Conservation (phyloP, 1,140 invertebrate genomes). For the Hyles euphorbiae region DNA sequence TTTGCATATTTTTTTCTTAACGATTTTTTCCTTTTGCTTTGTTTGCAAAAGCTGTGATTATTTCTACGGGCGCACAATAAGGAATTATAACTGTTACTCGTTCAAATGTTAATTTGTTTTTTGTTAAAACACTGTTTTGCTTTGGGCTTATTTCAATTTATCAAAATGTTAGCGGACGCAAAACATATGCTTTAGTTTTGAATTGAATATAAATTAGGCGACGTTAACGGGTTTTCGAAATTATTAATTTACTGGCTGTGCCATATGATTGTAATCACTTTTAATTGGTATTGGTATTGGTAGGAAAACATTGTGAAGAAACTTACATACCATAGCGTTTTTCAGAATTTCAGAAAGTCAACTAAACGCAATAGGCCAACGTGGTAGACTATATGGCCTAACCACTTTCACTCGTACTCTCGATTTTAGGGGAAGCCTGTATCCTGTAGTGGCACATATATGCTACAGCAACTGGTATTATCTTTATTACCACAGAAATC, state of each 20-base stretch:
- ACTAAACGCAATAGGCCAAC: too few species aligned
- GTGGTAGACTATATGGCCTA: too few species aligned
- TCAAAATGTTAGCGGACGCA: constrained; percentile 9
- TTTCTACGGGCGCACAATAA: constrained; percentile 41
- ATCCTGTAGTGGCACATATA: too few species aligned
- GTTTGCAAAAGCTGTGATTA: constrained; percentile 41
- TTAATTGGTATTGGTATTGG: too few species aligned
- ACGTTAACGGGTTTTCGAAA: constrained; percentile 3
- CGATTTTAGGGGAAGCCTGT: too few species aligned
- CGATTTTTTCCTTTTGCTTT: constrained; percentile 38
- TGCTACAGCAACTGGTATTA: too few species aligned
- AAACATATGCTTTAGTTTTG: constrained; percentile 23
- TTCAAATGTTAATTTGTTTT: constrained; percentile 61
- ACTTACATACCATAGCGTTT: too few species aligned
- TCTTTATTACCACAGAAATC: too few species aligned
- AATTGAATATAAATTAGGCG: constrained; percentile 1
- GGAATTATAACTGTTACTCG: constrained; percentile 45
- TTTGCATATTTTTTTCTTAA: constrained; percentile 63
- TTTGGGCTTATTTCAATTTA: constrained; percentile 5
- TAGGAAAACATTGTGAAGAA: too few species aligned
- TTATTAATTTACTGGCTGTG: constrained; percentile 1
- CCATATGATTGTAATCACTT: background rate
- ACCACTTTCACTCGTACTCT: too few species aligned
- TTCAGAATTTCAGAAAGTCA: too few species aligned
- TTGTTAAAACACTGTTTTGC: constrained; percentile 24